Evolutionary conservation across 2,797 vertebrate genomes (phyloP), one percentile per base, ranked within the genome.

Genomic region (Streptopelia turtur): DNA sequence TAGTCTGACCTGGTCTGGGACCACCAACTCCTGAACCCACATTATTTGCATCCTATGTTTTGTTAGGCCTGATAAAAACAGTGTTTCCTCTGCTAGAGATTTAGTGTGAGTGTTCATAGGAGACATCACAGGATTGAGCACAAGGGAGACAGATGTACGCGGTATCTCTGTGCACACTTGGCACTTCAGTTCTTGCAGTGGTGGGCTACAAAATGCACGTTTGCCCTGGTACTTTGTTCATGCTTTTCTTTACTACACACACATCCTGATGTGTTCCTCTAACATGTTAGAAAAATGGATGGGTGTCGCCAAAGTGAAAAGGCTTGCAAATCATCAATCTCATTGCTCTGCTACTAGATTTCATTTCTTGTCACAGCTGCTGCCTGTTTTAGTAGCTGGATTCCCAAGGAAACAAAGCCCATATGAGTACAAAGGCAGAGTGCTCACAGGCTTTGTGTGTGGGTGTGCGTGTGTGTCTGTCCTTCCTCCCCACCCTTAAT

Each of bases 401-500:
- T 88, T 95, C 52, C 60, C 80, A 91, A 96, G 93, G 83, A 96
- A 96, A 95, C 83, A 91, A 95, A 95, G 76, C 64, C 65, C 82
- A 22, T 60, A 83, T 16, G 85, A 95, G 72, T 88, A 95, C 90
- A 92, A 84, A 94, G 93, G 94, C 13, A 0, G 84, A 80, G 81
- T 22, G 39, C 71, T 84, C 47, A 31, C 74, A 59, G 93, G 63
- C 84, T 92, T 84, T 94, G 94, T 93, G 87, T 39, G 64, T 63
- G 87, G 75, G 93, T 15, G 83, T 91, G 89, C 8, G 0, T 87
- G 74, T 59, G 66, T 89, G 89, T 47, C 93, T 91, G 78, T 96
- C 87, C 94, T 96, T 96, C 95, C 93, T 96, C 96, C 93, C 94
- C 94, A 95, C 95, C 96, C 96, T 93, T 96, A 93, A 93, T 95